Evolutionary conservation across 2,888 invertebrate species (phyloP).

Genomic region (Noctua comes): DNA sequence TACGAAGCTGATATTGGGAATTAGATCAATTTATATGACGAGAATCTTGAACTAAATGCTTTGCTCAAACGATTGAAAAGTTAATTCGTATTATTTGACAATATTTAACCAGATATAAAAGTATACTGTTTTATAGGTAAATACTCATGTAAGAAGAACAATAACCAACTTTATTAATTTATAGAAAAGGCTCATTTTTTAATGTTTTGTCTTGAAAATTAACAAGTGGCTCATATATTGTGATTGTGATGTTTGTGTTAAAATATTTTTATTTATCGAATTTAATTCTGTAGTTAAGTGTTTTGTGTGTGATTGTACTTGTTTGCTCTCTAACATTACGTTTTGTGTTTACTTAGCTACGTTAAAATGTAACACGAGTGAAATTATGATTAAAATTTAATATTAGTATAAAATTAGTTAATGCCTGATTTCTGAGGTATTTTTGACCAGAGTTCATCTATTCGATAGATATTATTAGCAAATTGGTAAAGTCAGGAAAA

Average conservation of each 20-base stretch:
- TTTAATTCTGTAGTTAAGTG: slow-evolving; percentile 63
- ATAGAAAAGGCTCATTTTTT: slow-evolving; percentile 21
- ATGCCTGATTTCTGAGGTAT: slow-evolving; percentile 13
- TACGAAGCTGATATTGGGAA: slow-evolving; percentile 21
- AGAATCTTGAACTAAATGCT: slow-evolving; percentile 17
- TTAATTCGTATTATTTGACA: slow-evolving; percentile 47
- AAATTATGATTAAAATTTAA: slow-evolving; percentile 40
- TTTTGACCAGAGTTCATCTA: neutral
- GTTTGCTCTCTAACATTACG: slow-evolving; percentile 63
- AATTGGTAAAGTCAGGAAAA: neutral
- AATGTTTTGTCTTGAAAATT: slow-evolving; percentile 35
- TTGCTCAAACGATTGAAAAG: slow-evolving; percentile 41
- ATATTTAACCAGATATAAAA: slow-evolving; percentile 23
- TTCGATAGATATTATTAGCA: neutral
- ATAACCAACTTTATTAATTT: slow-evolving; percentile 6
- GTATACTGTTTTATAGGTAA: neutral
- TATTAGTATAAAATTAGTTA: slow-evolving; percentile 29
- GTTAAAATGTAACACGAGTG: slow-evolving; percentile 49
- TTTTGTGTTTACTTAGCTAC: slow-evolving; percentile 34
- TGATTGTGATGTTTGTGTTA: slow-evolving; percentile 66
- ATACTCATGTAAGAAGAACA: neutral
- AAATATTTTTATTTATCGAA: slow-evolving; percentile 59
- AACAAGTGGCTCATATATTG: slow-evolving; percentile 60
- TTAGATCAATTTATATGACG: slow-evolving; percentile 14
- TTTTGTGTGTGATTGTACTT: slow-evolving; percentile 65